phyloP scores from a whole-genome alignment of 2,113 vertebrate species.

The Protobothrops mucrosquamatus region DNA sequence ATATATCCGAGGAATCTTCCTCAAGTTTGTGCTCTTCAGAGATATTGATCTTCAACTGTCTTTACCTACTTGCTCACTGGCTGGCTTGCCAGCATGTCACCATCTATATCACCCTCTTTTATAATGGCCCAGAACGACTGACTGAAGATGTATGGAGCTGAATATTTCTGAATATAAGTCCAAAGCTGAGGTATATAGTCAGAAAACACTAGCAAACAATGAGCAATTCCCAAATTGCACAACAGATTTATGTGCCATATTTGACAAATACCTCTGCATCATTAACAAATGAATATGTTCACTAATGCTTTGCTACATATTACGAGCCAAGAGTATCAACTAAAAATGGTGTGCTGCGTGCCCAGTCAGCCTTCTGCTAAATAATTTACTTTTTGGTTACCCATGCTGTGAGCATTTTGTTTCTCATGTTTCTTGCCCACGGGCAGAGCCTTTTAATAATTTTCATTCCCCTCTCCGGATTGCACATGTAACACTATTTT shows the following conservation, averaged over 20 bases:
- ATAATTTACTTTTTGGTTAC: slow-evolving; percentile 46
- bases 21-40: neutral
- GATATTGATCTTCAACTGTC: neutral
- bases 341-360: slow-evolving; percentile 27
- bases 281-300: slow-evolving; percentile 13
- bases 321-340: neutral
- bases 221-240: neutral
- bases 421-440: slow-evolving; percentile 30
- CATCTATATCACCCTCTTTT: neutral
- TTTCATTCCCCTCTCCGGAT: slow-evolving; percentile 49
- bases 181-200: neutral
- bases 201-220: neutral
- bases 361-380: slow-evolving; percentile 29
- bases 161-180: neutral
- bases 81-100: neutral
- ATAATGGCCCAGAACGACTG: neutral
- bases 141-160: neutral
- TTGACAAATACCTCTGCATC: slow-evolving; percentile 13
- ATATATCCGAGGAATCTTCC: neutral
- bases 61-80: neutral
- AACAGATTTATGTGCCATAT: neutral
- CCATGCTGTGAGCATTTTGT: slow-evolving; percentile 31
- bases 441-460: slow-evolving; percentile 36
- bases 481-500: slow-evolving; percentile 12
- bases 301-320: slow-evolving; percentile 3